Evolutionary conservation across 2,797 vertebrate genomes (phyloP).

Genomic region (Gambelia wislizenii): DNA sequence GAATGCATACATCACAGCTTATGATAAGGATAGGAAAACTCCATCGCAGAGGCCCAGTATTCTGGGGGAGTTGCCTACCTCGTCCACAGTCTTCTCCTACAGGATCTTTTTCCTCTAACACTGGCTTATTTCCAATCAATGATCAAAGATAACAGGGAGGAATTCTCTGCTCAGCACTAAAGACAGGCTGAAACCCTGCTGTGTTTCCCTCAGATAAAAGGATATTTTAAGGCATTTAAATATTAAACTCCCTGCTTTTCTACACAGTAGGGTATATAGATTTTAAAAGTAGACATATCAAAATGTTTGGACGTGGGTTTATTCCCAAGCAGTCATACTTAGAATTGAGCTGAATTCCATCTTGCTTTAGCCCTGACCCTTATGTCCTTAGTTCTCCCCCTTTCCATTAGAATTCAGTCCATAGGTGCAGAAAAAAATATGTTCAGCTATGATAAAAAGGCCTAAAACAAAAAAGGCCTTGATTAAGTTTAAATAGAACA

Average conservation of each 20-base stretch:
- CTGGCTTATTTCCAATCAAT: too few species aligned
- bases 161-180: background rate
- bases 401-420: background rate
- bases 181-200: background rate
- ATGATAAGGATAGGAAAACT: too few species aligned
- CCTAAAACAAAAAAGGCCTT: background rate
- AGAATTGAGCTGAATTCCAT: background rate
- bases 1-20: too few species aligned
- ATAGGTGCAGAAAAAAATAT: background rate
- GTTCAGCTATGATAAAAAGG: background rate
- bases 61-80: background rate
- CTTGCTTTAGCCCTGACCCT: background rate
- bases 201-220: background rate
- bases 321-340: background rate
- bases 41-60: background rate
- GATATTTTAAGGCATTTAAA: background rate
- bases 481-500: background rate
- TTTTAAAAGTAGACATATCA: background rate
- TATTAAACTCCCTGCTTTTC: background rate
- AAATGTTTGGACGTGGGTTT: background rate
- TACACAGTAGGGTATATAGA: background rate
- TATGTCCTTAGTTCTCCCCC: background rate
- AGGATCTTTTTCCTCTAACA: background rate
- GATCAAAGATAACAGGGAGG: background rate
- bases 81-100: background rate